Evolutionary conservation across 2,888 invertebrate genomes (phyloP).

Genomic region (Cetonia aurata): DNA sequence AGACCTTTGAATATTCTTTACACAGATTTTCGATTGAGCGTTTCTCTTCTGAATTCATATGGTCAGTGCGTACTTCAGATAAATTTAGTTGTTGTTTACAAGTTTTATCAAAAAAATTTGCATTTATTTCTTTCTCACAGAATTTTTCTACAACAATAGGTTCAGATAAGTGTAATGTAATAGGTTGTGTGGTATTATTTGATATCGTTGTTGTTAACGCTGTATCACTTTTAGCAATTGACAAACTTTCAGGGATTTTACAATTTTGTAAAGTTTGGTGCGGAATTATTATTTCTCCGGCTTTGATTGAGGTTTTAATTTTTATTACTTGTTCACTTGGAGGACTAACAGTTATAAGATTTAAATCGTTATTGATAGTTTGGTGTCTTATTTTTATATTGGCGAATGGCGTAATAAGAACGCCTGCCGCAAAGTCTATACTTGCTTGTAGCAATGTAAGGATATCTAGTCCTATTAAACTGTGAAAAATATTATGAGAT

Average conservation of each 20-base stretch:
- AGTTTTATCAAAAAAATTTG: slow-evolving; percentile 15
- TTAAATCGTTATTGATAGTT: slow-evolving; percentile 22
- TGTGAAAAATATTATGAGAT: too few relatives aligned
- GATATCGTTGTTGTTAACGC: too few relatives aligned
- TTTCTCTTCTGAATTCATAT: slow-evolving; percentile 49
- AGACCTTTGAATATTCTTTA: slow-evolving; percentile 47
- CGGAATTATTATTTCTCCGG: background rate
- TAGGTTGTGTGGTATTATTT: too few relatives aligned
- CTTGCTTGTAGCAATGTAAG: too few relatives aligned
- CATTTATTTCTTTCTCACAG: slow-evolving; percentile 22
- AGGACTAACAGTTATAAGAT: slow-evolving; percentile 41
- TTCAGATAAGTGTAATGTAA: slow-evolving; percentile 24
- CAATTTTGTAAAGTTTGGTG: too few relatives aligned
- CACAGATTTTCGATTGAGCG: slow-evolving; percentile 41
- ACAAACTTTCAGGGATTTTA: too few relatives aligned
- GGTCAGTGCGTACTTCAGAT: slow-evolving; percentile 44
- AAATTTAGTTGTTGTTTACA: slow-evolving; percentile 22
- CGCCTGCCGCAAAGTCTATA: too few relatives aligned
- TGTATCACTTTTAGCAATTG: too few relatives aligned
- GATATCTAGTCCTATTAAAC: too few relatives aligned
- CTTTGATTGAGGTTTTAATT: slow-evolving; percentile 10
- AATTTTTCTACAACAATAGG: slow-evolving; percentile 44
- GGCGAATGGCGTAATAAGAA: slow-evolving; percentile 41
- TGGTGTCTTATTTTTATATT: slow-evolving; percentile 42
- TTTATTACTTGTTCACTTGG: slow-evolving; percentile 45